Conservation (phyloP, 1,140 invertebrate genomes). For the Acromyrmex charruanus region DNA sequence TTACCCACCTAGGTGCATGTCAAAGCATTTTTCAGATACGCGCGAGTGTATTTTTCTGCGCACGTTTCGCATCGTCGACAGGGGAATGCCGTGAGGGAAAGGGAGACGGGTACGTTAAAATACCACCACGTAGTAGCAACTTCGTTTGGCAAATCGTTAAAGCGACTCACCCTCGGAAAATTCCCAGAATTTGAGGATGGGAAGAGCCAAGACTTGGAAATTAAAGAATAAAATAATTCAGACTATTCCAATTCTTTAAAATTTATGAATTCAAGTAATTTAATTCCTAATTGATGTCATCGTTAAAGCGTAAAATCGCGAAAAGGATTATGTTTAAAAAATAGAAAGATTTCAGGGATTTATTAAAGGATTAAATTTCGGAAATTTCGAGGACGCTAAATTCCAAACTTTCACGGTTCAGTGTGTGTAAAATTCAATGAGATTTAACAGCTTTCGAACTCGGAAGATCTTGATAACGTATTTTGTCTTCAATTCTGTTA, state of each 20-base stretch:
- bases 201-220: not conserved
- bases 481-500: not conserved
- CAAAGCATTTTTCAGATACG: slow-evolving; percentile 61
- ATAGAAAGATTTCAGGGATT: not conserved
- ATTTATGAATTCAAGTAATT: not conserved
- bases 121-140: slow-evolving; percentile 6
- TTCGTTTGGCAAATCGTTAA: slow-evolving; percentile 51
- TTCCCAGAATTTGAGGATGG: not conserved
- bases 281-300: not conserved
- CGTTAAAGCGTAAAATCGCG: not conserved
- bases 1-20: slow-evolving; percentile 6
- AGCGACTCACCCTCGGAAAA: slow-evolving; percentile 1
- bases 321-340: not conserved
- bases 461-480: slow-evolving; percentile 18
- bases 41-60: slow-evolving; percentile 25
- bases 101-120: slow-evolving; percentile 8
- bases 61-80: slow-evolving; percentile 23
- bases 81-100: slow-evolving; percentile 12
- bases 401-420: slow-evolving; percentile 3
- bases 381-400: not conserved
- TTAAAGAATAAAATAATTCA: not conserved
- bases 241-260: not conserved
- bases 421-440: not conserved
- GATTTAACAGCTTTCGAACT: not conserved
- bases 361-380: not conserved